Percentiles rank a stretch among this genome's conserved stretches.
These are phyloP conservation scores for Cyphomyrus plagiostoma DNA, from an alignment of 2,113 vertebrate genomes.

Conservation along the genomic window DNA sequence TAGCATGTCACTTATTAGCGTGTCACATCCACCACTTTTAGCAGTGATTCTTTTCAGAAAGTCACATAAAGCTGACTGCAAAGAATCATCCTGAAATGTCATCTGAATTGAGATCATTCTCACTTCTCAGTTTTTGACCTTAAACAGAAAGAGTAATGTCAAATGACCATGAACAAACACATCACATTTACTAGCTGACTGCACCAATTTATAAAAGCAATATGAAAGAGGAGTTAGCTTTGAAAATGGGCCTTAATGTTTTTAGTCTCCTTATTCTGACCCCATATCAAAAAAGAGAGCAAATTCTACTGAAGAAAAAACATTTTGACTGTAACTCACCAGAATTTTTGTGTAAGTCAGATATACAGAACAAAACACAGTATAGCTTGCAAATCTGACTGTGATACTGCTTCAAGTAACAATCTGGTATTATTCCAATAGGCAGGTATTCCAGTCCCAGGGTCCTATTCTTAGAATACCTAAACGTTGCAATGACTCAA, in stretches of 20 bases:
- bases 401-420: background rate
- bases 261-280: background rate
- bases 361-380: background rate
- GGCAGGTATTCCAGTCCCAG: background rate
- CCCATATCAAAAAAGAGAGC: background rate
- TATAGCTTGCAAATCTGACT: background rate
- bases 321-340: background rate
- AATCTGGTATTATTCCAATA: background rate
- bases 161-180: background rate
- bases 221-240: background rate
- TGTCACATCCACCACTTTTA: background rate
- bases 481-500: background rate
- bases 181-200: background rate
- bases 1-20: slow-evolving; percentile 2
- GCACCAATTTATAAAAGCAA: background rate
- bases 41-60: background rate
- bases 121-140: background rate
- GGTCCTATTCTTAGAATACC: background rate
- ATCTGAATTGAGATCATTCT: background rate
- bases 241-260: background rate
- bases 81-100: background rate
- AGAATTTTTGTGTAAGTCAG: background rate
- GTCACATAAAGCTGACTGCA: background rate
- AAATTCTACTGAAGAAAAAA: background rate
- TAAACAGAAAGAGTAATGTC: background rate